Percentiles rank a stretch among this genome's conserved stretches.
Evolutionary conservation across 2,113 vertebrate species (phyloP).

Genomic region (Delphinapterus leucas): DNA sequence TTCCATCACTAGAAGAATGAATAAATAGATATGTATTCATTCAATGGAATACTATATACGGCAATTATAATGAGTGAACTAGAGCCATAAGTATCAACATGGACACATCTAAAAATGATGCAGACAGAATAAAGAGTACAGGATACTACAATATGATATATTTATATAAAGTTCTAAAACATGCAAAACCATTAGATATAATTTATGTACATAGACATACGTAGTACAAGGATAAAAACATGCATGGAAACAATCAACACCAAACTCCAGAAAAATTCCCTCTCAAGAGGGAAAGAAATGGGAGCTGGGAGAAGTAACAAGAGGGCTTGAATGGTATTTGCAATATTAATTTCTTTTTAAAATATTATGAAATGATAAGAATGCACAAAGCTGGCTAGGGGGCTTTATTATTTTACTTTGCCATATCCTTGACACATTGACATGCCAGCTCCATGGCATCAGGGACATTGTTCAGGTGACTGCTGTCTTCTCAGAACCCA

Average conservation of each 20-base stretch:
- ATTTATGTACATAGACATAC: neutral
- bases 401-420: neutral
- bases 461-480: neutral
- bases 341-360: neutral
- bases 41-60: neutral
- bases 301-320: neutral
- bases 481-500: neutral
- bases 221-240: conserved; percentile 20
- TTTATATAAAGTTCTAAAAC: neutral
- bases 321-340: neutral
- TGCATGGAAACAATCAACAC: conserved; percentile 36
- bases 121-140: neutral
- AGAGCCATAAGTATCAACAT: neutral
- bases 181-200: conserved; percentile 34
- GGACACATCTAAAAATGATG: neutral
- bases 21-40: neutral
- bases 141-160: neutral
- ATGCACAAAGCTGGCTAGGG: neutral
- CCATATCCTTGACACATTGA: neutral
- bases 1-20: neutral
- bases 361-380: neutral
- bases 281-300: neutral
- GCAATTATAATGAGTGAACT: neutral
- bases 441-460: neutral
- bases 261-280: neutral